phyloP scores from a whole-genome alignment of 2,888 invertebrate genomes.

The Helleia helle region DNA sequence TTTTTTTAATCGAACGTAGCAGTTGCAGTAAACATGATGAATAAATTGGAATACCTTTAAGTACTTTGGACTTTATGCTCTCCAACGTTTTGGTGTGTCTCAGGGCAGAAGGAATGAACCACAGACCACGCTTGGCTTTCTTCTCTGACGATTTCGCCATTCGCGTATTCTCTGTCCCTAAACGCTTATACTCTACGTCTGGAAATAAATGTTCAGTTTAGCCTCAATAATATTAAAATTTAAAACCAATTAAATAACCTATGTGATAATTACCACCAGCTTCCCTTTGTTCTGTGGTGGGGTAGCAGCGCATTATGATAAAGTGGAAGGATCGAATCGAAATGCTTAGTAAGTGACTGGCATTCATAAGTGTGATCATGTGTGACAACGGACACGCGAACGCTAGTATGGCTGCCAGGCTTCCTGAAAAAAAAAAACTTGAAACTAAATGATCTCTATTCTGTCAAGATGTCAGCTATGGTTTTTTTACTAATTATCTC shows the following conservation, averaged over 20 bases:
- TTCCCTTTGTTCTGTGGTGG: constrained; percentile 68
- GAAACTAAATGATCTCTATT: background rate
- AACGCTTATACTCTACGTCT: constrained; percentile 67
- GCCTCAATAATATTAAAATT: constrained; percentile 1
- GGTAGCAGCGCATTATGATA: constrained; percentile 69
- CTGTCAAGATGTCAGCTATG: too few relatives aligned
- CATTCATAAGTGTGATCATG: constrained; percentile 75
- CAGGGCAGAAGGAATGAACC: constrained; percentile 67
- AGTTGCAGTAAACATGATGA: too few relatives aligned
- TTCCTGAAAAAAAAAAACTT: constrained; percentile 53
- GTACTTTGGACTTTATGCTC: constrained; percentile 63
- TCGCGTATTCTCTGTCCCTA: constrained; percentile 46
- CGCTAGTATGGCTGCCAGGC: constrained; percentile 75
- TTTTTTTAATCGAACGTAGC: too few relatives aligned
- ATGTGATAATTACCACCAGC: constrained; percentile 47
- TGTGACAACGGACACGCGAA: constrained; percentile 77
- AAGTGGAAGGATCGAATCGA: constrained; percentile 62
- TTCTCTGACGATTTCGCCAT: constrained; percentile 36
- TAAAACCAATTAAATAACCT: background rate
- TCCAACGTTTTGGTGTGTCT: constrained; percentile 66
- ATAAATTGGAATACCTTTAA: constrained; percentile 62
- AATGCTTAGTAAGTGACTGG: constrained; percentile 68
- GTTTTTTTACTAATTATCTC: too few relatives aligned
- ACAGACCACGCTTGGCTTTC: constrained; percentile 57
- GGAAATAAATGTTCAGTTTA: constrained; percentile 21